Evolutionary conservation across 2,113 vertebrate species (phyloP).

Genomic region (Pygathrix nemaeus): DNA sequence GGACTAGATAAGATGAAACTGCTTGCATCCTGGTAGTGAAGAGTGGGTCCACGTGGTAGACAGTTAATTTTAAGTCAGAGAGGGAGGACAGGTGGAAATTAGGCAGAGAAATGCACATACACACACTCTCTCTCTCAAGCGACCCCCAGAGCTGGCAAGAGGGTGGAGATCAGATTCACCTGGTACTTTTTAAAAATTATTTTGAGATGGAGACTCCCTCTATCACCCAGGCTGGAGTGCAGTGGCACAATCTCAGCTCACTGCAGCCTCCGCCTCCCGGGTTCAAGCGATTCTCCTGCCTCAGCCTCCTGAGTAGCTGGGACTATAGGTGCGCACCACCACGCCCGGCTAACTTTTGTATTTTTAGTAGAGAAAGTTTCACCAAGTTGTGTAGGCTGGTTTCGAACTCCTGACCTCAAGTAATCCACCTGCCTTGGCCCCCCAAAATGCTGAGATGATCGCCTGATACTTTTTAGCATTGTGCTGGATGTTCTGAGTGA

Average conservation of each 20-base stretch:
- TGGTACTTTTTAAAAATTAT: background rate
- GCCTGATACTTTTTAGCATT: background rate
- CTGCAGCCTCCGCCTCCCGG: fast-evolving
- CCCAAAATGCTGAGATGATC: too few relatives aligned
- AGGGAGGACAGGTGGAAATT: background rate
- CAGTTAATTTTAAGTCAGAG: background rate
- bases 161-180: background rate
- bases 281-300: too few relatives aligned
- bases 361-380: too few relatives aligned
- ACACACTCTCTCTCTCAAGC: fast-evolving
- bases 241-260: too few relatives aligned
- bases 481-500: background rate
- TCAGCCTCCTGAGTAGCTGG: too few relatives aligned
- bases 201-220: too few relatives aligned
- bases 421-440: too few relatives aligned
- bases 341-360: too few relatives aligned
- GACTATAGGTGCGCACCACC: too few relatives aligned
- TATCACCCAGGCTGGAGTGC: too few relatives aligned
- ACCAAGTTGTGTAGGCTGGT: too few relatives aligned
- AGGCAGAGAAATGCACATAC: background rate
- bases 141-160: background rate
- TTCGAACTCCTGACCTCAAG: too few relatives aligned
- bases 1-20: background rate
- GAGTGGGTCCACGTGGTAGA: background rate
- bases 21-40: background rate